phyloP scores from a whole-genome alignment of 2,888 invertebrate species.

The Dichetophora obliterata region DNA sequence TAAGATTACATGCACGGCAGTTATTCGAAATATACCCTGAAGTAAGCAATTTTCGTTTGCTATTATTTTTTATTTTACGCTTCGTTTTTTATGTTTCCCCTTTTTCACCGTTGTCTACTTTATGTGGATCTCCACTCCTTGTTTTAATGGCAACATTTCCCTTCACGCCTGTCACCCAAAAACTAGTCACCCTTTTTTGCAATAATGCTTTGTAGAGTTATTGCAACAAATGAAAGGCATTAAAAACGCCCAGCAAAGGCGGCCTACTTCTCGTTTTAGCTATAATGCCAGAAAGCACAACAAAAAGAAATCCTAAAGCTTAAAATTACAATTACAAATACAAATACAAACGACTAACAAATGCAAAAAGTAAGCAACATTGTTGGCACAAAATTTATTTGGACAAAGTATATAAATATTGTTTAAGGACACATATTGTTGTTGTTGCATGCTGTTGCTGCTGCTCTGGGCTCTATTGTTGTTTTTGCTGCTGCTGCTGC shows the following conservation, averaged over 20 bases:
- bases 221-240: slow-evolving; percentile 17
- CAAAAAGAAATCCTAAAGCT: background rate
- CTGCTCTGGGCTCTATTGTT: background rate
- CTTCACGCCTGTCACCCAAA: background rate
- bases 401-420: slow-evolving; percentile 15
- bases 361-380: background rate
- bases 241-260: slow-evolving; percentile 4
- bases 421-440: slow-evolving; percentile 1
- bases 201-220: background rate
- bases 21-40: background rate
- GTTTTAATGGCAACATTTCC: background rate
- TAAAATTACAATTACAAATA: background rate
- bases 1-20: background rate
- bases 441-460: slow-evolving; percentile 33
- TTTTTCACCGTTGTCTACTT: background rate
- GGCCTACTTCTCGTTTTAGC: background rate
- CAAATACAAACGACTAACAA: slow-evolving; percentile 6
- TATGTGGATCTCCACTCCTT: background rate
- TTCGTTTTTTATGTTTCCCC: background rate
- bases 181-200: background rate
- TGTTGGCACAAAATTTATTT: slow-evolving; percentile 18
- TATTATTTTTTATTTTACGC: background rate
- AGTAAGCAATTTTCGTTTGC: background rate
- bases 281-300: background rate
- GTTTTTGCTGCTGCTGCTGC: slow-evolving; percentile 36